Conservation (phyloP, 2,888 invertebrate species). For the Lissonota sp. region DNA sequence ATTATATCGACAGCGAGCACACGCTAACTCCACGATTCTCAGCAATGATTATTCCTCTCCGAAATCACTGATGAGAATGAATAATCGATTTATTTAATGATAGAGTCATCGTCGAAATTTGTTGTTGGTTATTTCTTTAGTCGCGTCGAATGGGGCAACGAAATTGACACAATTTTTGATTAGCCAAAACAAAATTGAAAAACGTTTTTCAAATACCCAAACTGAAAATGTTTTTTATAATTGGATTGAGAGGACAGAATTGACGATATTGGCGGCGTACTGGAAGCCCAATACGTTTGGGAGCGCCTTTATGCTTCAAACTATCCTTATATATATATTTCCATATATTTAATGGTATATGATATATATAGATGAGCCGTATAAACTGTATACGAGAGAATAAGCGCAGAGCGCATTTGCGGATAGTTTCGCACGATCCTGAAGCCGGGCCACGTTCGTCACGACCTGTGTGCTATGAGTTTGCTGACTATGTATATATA, state of each 20-base stretch:
- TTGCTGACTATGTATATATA: conserved; percentile 5
- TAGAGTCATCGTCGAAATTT: not conserved
- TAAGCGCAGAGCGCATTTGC: conserved; percentile 62
- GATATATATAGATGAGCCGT: conserved; percentile 35
- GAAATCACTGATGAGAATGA: conserved; percentile 1
- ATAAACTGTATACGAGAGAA: conserved; percentile 53
- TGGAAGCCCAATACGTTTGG: no score
- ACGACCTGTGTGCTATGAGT: conserved; percentile 77
- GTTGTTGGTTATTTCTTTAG: no score
- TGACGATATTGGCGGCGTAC: no score
- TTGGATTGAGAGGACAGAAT: no score
- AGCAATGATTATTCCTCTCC: not conserved
- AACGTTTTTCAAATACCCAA: no score
- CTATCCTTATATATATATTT: no score
- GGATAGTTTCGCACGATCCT: conserved; percentile 80
- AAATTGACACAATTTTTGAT: no score
- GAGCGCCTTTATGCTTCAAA: no score
- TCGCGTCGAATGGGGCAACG: not conserved
- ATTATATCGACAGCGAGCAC: conserved; percentile 51
- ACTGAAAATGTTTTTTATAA: no score
- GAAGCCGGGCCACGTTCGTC: conserved; percentile 81
- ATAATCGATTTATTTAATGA: conserved; percentile 11
- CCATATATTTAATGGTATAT: conserved; percentile 2
- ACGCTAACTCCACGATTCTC: conserved; percentile 3
- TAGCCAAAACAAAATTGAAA: no score